phyloP scores from a whole-genome alignment of 2,113 vertebrate genomes.

The Perca schrenkii region DNA sequence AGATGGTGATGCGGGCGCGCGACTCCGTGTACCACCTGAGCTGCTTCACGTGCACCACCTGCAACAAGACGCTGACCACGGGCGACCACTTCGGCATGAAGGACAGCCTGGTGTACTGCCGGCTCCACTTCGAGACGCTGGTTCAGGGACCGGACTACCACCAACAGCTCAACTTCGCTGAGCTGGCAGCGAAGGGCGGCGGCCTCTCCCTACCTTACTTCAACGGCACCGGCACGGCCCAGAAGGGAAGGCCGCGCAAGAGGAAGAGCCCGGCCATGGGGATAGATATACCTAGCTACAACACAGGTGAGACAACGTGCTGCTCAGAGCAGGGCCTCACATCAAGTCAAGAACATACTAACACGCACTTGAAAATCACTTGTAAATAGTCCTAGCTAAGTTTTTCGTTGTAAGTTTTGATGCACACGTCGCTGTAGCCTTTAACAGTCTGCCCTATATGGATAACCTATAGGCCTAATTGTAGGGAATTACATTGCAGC shows the following conservation, averaged over 20 bases:
- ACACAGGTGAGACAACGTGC: conserved; percentile 88
- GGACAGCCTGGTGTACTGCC: conserved; percentile 98
- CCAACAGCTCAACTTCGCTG: conserved; percentile 95
- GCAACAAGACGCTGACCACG: conserved; percentile 98
- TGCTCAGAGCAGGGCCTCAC: not conserved
- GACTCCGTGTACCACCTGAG: conserved; percentile 99
- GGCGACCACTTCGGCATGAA: conserved; percentile 99
- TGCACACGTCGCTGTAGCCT: not conserved
- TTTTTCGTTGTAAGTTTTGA: not conserved
- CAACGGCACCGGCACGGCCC: conserved; percentile 94
- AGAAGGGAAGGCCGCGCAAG: conserved; percentile 98
- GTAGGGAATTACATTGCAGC: too few species aligned
- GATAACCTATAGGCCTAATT: not conserved
- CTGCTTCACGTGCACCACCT: conserved; percentile 99
- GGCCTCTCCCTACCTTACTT: conserved; percentile 93
- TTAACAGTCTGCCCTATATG: not conserved
- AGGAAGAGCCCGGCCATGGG: conserved; percentile 96
- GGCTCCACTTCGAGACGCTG: conserved; percentile 96
- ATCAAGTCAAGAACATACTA: not conserved
- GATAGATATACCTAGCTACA: conserved; percentile 95
- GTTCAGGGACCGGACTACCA: conserved; percentile 93
- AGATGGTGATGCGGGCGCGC: conserved; percentile 99
- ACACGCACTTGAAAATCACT: not conserved
- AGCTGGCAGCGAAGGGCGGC: conserved; percentile 95
- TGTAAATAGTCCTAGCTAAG: too few species aligned